These are phyloP conservation scores for Tringa solitaria DNA, from an alignment of 2,113 vertebrate species.

Conservation along the genomic window DNA sequence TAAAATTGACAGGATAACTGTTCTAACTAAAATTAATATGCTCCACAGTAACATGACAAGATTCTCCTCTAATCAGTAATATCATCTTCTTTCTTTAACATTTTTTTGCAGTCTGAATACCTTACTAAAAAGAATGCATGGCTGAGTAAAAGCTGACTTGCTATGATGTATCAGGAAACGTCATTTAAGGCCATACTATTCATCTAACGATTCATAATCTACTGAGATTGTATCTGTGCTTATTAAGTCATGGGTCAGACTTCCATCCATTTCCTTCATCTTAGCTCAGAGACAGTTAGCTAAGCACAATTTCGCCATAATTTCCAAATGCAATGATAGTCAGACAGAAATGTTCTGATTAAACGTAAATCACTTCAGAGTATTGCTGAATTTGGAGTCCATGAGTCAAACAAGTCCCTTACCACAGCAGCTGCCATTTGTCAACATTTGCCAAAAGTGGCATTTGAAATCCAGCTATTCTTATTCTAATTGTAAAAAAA, in stretches of 20 bases:
- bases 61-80: not conserved
- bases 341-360: conserved; percentile 15
- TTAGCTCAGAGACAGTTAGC: not conserved
- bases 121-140: not conserved
- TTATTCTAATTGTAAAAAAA: not conserved
- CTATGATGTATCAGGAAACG: not conserved
- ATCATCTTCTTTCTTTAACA: not conserved
- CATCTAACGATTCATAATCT: not conserved
- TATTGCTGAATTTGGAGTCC: not conserved
- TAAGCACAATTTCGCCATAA: not conserved
- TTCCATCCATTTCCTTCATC: not conserved
- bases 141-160: conserved; percentile 6
- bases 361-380: conserved; percentile 1
- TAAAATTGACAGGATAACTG: conserved; percentile 1
- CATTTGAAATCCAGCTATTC: conserved; percentile 1
- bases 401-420: not conserved
- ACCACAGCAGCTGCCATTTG: conserved; percentile 29
- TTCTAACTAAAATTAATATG: not conserved
- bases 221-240: not conserved
- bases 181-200: not conserved
- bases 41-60: not conserved
- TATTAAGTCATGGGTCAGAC: conserved; percentile 17
- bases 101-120: not conserved
- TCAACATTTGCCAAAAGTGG: conserved; percentile 33
- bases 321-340: not conserved